Conservation (phyloP, 2,113 vertebrate species). For the Heterotis niloticus region DNA sequence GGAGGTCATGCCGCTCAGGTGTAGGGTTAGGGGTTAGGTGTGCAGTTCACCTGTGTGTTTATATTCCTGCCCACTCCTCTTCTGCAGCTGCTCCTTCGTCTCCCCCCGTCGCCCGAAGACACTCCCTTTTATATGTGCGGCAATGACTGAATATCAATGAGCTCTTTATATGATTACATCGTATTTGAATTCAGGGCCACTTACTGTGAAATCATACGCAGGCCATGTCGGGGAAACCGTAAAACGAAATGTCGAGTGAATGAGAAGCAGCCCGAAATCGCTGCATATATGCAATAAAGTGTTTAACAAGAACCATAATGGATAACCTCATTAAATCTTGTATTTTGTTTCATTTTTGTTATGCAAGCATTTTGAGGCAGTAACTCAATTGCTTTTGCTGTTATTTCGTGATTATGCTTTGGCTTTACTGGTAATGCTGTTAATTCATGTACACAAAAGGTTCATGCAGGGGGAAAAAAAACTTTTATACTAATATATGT, state of each 20-base stretch:
- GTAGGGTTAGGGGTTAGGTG: too few species aligned
- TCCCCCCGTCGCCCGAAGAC: slow-evolving; percentile 84
- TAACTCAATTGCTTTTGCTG: background rate
- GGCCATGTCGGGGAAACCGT: slow-evolving; percentile 71
- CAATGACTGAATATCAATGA: slow-evolving; percentile 83
- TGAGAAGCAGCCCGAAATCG: slow-evolving; percentile 61
- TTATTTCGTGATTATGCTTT: background rate
- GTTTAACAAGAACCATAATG: slow-evolving; percentile 63
- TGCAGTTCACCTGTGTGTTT: too few species aligned
- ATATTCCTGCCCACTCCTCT: too few species aligned
- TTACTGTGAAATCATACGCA: slow-evolving; percentile 66
- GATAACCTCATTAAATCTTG: slow-evolving; percentile 49
- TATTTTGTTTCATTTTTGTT: background rate
- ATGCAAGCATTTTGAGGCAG: background rate
- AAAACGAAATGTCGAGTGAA: slow-evolving; percentile 75
- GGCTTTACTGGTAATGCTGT: too few species aligned
- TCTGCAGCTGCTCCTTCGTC: slow-evolving; percentile 76
- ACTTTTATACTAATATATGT: too few species aligned
- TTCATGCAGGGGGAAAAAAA: too few species aligned
- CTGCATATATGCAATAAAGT: slow-evolving; percentile 46
- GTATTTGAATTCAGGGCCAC: slow-evolving; percentile 72
- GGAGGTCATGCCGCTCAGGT: too few species aligned
- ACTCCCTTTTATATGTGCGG: slow-evolving; percentile 82
- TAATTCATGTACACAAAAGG: too few species aligned
- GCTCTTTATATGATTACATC: slow-evolving; percentile 84